Evolutionary conservation across 2,113 vertebrate genomes (phyloP).

Genomic region (Seriola dumerili): DNA sequence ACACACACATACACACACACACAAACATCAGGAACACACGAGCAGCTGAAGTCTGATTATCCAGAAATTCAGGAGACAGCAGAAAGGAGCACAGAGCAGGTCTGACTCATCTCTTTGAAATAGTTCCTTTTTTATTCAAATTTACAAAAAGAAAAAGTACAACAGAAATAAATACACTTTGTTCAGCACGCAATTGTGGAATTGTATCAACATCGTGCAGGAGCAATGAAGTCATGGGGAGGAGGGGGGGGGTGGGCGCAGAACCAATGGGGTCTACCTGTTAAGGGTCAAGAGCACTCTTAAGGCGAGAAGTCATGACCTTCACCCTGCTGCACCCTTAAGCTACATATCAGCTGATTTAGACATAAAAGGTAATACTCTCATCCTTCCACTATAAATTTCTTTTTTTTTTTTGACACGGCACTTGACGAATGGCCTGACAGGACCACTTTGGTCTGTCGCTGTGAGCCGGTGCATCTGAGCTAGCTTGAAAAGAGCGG

Average conservation of each 20-base stretch:
- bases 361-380: not conserved
- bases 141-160: slow-evolving; percentile 86
- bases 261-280: slow-evolving; percentile 45
- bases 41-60: slow-evolving; percentile 59
- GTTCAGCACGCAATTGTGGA: slow-evolving; percentile 74
- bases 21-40: slow-evolving; percentile 21
- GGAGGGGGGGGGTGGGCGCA: slow-evolving; percentile 26
- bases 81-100: slow-evolving; percentile 49
- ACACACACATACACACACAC: not conserved
- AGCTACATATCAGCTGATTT: slow-evolving; percentile 5
- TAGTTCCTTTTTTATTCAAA: slow-evolving; percentile 85
- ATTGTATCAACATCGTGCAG: slow-evolving; percentile 73
- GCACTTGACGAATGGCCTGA: slow-evolving; percentile 38
- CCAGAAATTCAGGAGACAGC: slow-evolving; percentile 37
- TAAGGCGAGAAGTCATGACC: slow-evolving; percentile 13
- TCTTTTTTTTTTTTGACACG: slow-evolving; percentile 18
- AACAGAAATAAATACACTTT: slow-evolving; percentile 85
- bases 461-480: not conserved
- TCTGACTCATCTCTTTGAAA: slow-evolving; percentile 76
- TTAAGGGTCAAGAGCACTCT: slow-evolving; percentile 8
- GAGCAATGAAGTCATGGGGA: slow-evolving; percentile 48
- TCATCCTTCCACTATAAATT: not conserved
- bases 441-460: slow-evolving; percentile 6
- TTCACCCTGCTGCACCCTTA: slow-evolving; percentile 14
- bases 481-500: not conserved